A percentile compares a stretch with the other conserved stretches of the same genome.
Evolutionary conservation across 2,113 vertebrate species (phyloP).

Genomic region (Ctenodactylus gundi): DNA sequence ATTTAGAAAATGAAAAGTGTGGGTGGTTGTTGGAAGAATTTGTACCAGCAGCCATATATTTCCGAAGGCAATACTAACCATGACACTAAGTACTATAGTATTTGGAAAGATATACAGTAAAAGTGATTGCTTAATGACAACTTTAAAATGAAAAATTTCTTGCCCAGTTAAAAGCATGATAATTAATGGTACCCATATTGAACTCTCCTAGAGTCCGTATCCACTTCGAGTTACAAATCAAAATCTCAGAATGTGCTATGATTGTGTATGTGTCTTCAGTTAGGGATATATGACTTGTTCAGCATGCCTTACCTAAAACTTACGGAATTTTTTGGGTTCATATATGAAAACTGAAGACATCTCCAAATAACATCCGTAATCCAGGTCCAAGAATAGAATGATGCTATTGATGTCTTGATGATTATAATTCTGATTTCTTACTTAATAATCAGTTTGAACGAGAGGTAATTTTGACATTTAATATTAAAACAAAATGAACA

Average conservation of each 20-base stretch:
- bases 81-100: slow-evolving; percentile 77
- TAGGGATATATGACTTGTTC: slow-evolving; percentile 45
- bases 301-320: slow-evolving; percentile 28
- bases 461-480: neutral
- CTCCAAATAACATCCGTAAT: neutral
- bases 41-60: slow-evolving; percentile 62
- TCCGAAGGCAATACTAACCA: slow-evolving; percentile 73
- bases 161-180: slow-evolving; percentile 79
- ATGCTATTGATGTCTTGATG: neutral
- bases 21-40: slow-evolving; percentile 18
- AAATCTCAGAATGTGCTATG: slow-evolving; percentile 65
- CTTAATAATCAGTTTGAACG: neutral
- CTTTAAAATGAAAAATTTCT: slow-evolving; percentile 81
- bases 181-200: slow-evolving; percentile 76
- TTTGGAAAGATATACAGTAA: slow-evolving; percentile 77
- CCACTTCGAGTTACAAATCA: slow-evolving; percentile 79
- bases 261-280: slow-evolving; percentile 7
- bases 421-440: slow-evolving; percentile 23
- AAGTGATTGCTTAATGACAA: slow-evolving; percentile 76
- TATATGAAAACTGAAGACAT: slow-evolving; percentile 23
- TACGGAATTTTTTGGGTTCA: slow-evolving; percentile 31
- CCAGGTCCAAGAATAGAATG: neutral
- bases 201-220: slow-evolving; percentile 70
- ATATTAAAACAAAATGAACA: neutral
- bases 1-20: slow-evolving; percentile 44